These are phyloP conservation scores for Vannuccia rotundouncinata DNA, from an alignment of 2,888 invertebrate genomes.

Conservation along the genomic window DNA sequence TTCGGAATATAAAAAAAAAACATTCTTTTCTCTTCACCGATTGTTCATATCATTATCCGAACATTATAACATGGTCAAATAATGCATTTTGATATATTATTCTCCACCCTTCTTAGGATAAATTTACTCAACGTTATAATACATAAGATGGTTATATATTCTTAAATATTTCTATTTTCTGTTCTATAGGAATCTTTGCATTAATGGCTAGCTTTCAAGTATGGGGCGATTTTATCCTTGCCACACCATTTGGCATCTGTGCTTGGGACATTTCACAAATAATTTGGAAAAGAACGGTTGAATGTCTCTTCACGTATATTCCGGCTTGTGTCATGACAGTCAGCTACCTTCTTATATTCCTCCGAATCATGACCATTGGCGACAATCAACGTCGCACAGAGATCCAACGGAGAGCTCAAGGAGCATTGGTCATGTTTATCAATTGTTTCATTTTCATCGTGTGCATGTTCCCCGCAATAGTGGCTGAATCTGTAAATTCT, in stretches of 20 bases:
- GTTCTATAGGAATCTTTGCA: background rate
- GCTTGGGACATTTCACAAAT: background rate
- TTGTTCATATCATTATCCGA: no score
- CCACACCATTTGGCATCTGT: background rate
- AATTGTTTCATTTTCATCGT: conserved; percentile 23
- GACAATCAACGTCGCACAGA: background rate
- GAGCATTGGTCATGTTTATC: conserved; percentile 16
- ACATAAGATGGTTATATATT: no score
- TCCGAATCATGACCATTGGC: background rate
- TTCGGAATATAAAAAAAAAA: no score
- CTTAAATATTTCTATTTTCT: no score
- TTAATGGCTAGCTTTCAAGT: background rate
- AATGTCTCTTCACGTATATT: conserved; percentile 29
- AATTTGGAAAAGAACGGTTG: conserved; percentile 19
- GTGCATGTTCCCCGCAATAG: background rate
- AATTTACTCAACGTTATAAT: no score
- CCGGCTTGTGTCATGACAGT: conserved; percentile 4
- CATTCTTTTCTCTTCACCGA: no score
- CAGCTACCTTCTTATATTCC: background rate
- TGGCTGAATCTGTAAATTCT: conserved; percentile 15
- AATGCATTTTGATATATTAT: no score
- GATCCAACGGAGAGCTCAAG: background rate
- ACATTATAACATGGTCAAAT: no score
- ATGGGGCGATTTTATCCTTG: background rate
- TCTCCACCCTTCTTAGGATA: no score